A percentile compares a stretch with the other conserved stretches of the same genome.
Conservation (phyloP, 1,140 invertebrate species). For the Andrena cerasifolii region DNA sequence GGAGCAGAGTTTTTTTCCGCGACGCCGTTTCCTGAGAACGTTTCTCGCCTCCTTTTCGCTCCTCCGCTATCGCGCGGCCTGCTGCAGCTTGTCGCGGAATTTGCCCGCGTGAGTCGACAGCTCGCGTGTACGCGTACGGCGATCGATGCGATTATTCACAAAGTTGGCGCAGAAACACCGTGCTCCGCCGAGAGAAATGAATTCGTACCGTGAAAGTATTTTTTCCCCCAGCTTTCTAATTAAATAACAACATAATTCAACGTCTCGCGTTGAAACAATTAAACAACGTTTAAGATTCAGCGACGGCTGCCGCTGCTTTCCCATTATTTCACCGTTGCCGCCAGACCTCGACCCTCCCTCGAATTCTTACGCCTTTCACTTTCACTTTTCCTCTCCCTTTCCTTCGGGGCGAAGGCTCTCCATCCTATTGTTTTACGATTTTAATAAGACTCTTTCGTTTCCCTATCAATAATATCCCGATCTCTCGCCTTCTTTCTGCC, state of each 20-base stretch:
- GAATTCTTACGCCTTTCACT: conserved; percentile 66
- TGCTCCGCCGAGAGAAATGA: background rate
- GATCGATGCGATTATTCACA: conserved; percentile 1
- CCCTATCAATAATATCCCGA: conserved; percentile 63
- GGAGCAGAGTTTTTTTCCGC: background rate
- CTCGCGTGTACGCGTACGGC: no score
- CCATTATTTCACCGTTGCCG: conserved; percentile 72
- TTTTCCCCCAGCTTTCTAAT: conserved; percentile 72
- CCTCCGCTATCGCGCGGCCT: conserved; percentile 12
- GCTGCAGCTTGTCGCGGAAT: conserved; percentile 45
- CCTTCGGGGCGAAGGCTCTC: conserved; percentile 25
- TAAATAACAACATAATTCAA: conserved; percentile 81
- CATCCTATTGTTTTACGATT: conserved; percentile 65
- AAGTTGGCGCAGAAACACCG: conserved; percentile 7
- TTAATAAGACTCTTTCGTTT: conserved; percentile 75
- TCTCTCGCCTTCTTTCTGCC: conserved; percentile 3
- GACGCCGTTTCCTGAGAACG: conserved; percentile 40
- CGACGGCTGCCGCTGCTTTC: conserved; percentile 67
- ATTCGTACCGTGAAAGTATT: conserved; percentile 27
- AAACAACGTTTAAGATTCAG: conserved; percentile 80
- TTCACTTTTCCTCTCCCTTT: conserved; percentile 61
- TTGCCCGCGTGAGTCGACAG: conserved; percentile 52
- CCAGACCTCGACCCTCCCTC: conserved; percentile 36
- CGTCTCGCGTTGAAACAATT: conserved; percentile 76
- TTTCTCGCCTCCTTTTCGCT: conserved; percentile 35